Evolutionary conservation across 92 coral and sea anemone species (phyloP).

Genomic region (Plumapathes pennacea): DNA sequence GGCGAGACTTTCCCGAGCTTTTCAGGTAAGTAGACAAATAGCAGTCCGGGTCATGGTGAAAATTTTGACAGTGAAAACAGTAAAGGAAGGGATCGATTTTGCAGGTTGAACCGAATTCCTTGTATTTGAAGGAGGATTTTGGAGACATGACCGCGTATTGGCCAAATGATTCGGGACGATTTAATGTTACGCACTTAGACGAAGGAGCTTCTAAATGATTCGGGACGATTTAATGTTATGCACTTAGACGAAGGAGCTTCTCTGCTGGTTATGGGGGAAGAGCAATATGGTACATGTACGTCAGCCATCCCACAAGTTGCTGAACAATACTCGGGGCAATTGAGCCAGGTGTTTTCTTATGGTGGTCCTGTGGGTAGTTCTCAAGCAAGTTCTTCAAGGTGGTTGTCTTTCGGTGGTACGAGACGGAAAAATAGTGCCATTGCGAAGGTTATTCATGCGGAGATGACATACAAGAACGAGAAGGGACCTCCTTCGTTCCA

Average conservation of each 20-base stretch:
- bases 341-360: constrained; percentile 37
- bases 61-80: neutral
- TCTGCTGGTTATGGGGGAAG: constrained; percentile 59
- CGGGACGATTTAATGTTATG: constrained; percentile 32
- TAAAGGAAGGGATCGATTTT: neutral
- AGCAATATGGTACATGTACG: constrained; percentile 10
- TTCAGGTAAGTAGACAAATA: constrained; percentile 32
- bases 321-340: constrained; percentile 12
- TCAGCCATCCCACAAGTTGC: constrained; percentile 23
- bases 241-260: constrained; percentile 49
- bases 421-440: constrained; percentile 34
- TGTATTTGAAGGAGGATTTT: constrained; percentile 41
- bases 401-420: constrained; percentile 24
- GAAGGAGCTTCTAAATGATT: too few species aligned
- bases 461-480: constrained; percentile 44
- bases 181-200: constrained; percentile 36
- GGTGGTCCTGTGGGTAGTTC: constrained; percentile 20
- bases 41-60: too few species aligned
- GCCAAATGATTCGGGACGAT: constrained; percentile 50
- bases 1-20: constrained; percentile 47
- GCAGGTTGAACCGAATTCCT: constrained; percentile 45
- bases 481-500: constrained; percentile 40
- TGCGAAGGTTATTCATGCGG: constrained; percentile 50
- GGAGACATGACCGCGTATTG: constrained; percentile 42
- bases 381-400: constrained; percentile 25